Base-by-base conservation (phyloP, 2,113 vertebrate species). In the Leucopternis melanops region DNA sequence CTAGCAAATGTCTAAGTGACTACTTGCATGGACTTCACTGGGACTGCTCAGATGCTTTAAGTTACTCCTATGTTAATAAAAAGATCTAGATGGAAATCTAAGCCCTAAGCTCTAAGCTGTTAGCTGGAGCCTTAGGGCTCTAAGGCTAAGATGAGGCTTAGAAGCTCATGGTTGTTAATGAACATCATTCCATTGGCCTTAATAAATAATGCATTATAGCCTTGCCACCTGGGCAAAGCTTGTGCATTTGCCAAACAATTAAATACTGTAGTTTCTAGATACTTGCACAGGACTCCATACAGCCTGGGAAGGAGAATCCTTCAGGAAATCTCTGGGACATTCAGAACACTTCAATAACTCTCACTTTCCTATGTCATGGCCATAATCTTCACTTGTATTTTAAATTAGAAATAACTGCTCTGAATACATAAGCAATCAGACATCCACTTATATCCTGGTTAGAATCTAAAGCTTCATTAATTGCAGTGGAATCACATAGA, bases 391-490 rank as follows among this genome's bases (percentile, higher is more conserved):
- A 50, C 17, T 72, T 88, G 7, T 7, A 55, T 72, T 82, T 89
- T 23, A 55, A 72, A 73, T 97, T 93, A 96, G 78, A 94, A 96
- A 82, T 96, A 94, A 81, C 65, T 89, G 54, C 18, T 83, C 86
- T 82, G 93, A 96, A 97, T 97, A 93, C 38, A 93, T 90, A 98
- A 97, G 85, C 86, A 96, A 97, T 96, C 85, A 95, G 74, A 86
- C 85, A 91, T 55, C 81, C 90, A 69, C 94, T 97, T 95, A 93
- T 85, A 83, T 85, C 83, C 62, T 96, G 55, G 38, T 65, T 92
- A 93, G 38, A 77, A 94, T 59, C 70, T 94, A 65, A 77, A 96
- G 77, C 82, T 86, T 86, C 85, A 97, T 96, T 98, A 97, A 96
- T 95, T 97, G 72, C 77, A 85, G 86, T 92, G 63, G 81, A 95